Evolutionary conservation across 2,888 invertebrate genomes (phyloP).

Genomic region (Acanthosepion esculentum): DNA sequence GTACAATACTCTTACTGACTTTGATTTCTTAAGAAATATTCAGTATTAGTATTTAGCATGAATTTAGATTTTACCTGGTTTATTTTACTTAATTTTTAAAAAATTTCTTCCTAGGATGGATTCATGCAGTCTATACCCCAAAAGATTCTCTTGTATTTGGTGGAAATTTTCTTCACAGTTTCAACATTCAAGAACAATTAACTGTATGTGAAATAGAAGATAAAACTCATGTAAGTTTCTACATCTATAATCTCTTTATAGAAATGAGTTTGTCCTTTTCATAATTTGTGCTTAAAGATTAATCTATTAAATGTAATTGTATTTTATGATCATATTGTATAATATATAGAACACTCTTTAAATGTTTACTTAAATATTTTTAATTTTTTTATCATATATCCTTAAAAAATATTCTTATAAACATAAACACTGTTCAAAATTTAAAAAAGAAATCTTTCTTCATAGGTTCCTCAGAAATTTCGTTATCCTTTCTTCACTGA

Average conservation of each 20-base stretch:
- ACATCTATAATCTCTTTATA: neutral
- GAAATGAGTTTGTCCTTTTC: neutral
- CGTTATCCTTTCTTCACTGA: slow-evolving; percentile 98
- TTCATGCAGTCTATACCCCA: slow-evolving; percentile 98
- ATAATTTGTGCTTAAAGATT: neutral
- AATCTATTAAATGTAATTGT: neutral
- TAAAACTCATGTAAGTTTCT: slow-evolving; percentile 84
- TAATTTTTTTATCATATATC: neutral
- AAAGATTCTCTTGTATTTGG: slow-evolving; percentile 97
- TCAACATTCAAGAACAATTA: slow-evolving; percentile 95
- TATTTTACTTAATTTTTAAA: neutral
- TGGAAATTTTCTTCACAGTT: slow-evolving; percentile 96
- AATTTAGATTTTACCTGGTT: neutral
- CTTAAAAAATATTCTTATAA: neutral
- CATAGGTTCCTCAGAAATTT: slow-evolving; percentile 94
- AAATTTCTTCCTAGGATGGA: slow-evolving; percentile 83
- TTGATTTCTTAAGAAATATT: too few species aligned
- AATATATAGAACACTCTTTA: too few species aligned
- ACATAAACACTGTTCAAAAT: too few species aligned
- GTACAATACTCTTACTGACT: too few species aligned
- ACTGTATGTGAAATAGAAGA: slow-evolving; percentile 97
- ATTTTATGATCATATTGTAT: slow-evolving; percentile 46
- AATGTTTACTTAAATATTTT: too few species aligned
- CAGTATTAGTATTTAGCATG: too few species aligned
- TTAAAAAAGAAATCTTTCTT: neutral